Evolutionary conservation across 2,888 invertebrate species (phyloP).

Genomic region (Chrysolina americana): DNA sequence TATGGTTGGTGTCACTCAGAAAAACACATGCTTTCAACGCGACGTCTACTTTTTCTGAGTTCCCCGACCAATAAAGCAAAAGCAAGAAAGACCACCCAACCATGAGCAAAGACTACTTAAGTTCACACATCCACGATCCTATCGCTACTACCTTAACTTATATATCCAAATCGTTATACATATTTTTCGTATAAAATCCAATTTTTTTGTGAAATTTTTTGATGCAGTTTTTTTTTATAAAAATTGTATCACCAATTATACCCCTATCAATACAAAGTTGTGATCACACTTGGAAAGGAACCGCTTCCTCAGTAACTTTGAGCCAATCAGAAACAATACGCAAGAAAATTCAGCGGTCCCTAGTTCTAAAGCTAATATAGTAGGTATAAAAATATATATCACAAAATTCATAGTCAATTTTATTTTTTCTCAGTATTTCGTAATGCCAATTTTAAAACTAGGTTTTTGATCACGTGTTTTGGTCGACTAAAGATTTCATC

Average conservation of each 20-base stretch:
- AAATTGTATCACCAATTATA: slow-evolving; percentile 60
- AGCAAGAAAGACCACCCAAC: slow-evolving; percentile 65
- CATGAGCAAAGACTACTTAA: slow-evolving; percentile 59
- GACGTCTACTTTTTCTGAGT: slow-evolving; percentile 51
- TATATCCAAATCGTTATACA: slow-evolving; percentile 58
- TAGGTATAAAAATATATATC: slow-evolving; percentile 64
- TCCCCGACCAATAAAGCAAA: slow-evolving; percentile 60
- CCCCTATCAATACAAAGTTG: slow-evolving; percentile 56
- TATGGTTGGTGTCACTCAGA: slow-evolving; percentile 54
- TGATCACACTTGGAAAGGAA: slow-evolving; percentile 56
- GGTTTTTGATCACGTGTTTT: slow-evolving; percentile 42
- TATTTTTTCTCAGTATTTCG: slow-evolving; percentile 50
- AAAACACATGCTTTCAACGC: slow-evolving; percentile 32
- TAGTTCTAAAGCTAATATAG: slow-evolving; percentile 51
- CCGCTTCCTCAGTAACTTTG: slow-evolving; percentile 52
- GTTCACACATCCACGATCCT: slow-evolving; percentile 43
- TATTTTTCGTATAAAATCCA: slow-evolving; percentile 51
- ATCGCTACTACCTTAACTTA: slow-evolving; percentile 51
- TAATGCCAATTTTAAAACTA: slow-evolving; percentile 54
- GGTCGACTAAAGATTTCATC: slow-evolving; percentile 24
- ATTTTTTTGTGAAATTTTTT: slow-evolving; percentile 52
- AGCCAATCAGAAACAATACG: slow-evolving; percentile 57
- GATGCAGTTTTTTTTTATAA: slow-evolving; percentile 55
- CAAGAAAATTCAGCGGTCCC: slow-evolving; percentile 51
- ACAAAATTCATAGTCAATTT: slow-evolving; percentile 58